phyloP scores from a whole-genome alignment of 2,888 invertebrate genomes.

The Oxyscelio sp. region DNA sequence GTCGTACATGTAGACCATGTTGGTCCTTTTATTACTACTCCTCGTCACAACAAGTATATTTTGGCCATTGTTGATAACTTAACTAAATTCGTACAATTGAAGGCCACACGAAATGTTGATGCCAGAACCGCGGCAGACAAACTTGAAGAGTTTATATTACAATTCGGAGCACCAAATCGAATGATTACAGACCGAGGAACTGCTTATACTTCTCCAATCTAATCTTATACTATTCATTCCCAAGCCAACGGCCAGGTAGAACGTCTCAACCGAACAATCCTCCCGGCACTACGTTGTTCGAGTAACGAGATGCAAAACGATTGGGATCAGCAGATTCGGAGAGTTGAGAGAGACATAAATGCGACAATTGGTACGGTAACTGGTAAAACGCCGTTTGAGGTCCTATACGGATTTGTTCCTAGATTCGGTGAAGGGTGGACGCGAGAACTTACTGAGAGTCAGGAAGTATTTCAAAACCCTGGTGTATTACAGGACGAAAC shows the following conservation, averaged over 20 bases:
- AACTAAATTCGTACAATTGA: conserved; percentile 62
- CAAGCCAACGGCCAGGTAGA: conserved; percentile 69
- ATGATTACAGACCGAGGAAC: conserved; percentile 70
- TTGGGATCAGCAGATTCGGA: neutral
- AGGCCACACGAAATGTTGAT: conserved; percentile 63
- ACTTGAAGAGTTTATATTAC: conserved; percentile 67
- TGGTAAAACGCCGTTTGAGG: neutral
- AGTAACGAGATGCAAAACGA: neutral
- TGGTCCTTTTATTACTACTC: conserved; percentile 60
- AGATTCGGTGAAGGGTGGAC: neutral
- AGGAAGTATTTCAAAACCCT: neutral
- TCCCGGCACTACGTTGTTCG: neutral
- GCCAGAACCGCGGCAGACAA: conserved; percentile 31
- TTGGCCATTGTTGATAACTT: conserved; percentile 64
- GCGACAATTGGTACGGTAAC: neutral
- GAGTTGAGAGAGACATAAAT: neutral
- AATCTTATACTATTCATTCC: too few relatives aligned
- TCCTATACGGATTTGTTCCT: neutral
- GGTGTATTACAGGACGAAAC: neutral
- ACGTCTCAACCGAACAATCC: neutral
- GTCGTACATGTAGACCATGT: conserved; percentile 65
- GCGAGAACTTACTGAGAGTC: too few relatives aligned
- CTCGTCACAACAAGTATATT: conserved; percentile 58
- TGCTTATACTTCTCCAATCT: conserved; percentile 63
- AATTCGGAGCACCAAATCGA: conserved; percentile 71